Base-by-base conservation (phyloP, 2,888 invertebrate species). In the Drosophila mulleri region DNA sequence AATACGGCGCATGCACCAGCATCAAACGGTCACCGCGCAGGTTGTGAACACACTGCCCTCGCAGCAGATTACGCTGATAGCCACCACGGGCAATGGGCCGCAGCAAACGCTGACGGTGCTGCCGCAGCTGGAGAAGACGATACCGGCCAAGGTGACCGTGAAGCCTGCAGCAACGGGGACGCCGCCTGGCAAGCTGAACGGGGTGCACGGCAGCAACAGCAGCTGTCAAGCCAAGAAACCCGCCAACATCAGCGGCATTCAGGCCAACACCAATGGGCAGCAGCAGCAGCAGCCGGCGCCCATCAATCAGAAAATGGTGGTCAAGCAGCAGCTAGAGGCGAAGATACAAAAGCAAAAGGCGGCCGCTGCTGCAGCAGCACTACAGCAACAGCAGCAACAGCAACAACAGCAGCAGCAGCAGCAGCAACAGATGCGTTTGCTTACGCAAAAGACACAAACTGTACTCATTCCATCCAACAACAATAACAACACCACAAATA, bases 291-390 rank as follows among this genome's bases (percentile, higher is more conserved):
- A 88, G 6, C 77, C 90, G 20, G 18, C 50, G 20, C 90, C 91
- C 2, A 90, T 92, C 47, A 93, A 89, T 63, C 93, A 94, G 80
- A 94, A 94, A 68, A 91, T 94, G 79, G 94, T 94, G 20, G 93
- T 95, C 1, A 95, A 95, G 77, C 95, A 95, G 82, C 95, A 95
- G 85, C 93, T 96, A 82, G 96, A 96, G 89, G 96, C 96, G 67
- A 96, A 95, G 84, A 94, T 94, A 83, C 95, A 95, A 81, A 95
- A 93, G 74, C 93, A 93, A 56, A 92, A 92, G 67, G 92, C 92
- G 42, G 92, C 92, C 1, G 92, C 92, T 14, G 92, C 92, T 1
- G 92, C 92, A 8, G 92, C 92, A 20, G 91, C 91, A 91, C 85
- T 92, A 87, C 90, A 76, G 14, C 87, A 72, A 8, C 79, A 79